phyloP scores from a whole-genome alignment of 2,113 vertebrate genomes.

The Muscicapa adusta region DNA sequence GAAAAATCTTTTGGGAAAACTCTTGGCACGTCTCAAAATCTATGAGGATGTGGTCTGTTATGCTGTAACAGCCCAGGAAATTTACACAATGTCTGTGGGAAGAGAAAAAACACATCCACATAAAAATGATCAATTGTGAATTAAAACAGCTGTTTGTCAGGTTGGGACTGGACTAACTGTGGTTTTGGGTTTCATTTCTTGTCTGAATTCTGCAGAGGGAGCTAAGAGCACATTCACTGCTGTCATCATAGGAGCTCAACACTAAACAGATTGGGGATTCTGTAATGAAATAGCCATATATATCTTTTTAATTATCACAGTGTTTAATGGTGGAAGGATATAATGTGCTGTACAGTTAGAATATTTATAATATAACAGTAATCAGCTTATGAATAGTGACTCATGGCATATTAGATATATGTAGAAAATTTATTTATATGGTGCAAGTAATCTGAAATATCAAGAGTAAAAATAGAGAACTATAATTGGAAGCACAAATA shows the following conservation, averaged over 20 bases:
- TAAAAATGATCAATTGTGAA: neutral
- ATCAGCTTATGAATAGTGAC: neutral
- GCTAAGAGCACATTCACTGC: neutral
- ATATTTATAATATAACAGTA: neutral
- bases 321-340: neutral
- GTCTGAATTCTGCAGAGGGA: constrained; percentile 29
- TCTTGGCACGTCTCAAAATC: rapidly evolving
- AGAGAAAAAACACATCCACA: neutral
- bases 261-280: neutral
- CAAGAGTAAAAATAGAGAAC: neutral
- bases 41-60: rapidly evolving
- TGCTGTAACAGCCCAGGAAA: neutral
- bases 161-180: neutral
- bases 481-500: neutral
- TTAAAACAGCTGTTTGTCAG: neutral
- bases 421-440: neutral
- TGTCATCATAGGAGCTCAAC: neutral
- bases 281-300: neutral
- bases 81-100: neutral
- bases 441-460: neutral
- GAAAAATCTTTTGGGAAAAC: neutral
- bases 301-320: neutral
- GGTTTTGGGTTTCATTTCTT: neutral
- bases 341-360: neutral
- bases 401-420: neutral